A percentile compares a stretch with the other conserved stretches of the same genome.
phyloP scores from a whole-genome alignment of 2,888 invertebrate species.

The Eilema sororculum region DNA sequence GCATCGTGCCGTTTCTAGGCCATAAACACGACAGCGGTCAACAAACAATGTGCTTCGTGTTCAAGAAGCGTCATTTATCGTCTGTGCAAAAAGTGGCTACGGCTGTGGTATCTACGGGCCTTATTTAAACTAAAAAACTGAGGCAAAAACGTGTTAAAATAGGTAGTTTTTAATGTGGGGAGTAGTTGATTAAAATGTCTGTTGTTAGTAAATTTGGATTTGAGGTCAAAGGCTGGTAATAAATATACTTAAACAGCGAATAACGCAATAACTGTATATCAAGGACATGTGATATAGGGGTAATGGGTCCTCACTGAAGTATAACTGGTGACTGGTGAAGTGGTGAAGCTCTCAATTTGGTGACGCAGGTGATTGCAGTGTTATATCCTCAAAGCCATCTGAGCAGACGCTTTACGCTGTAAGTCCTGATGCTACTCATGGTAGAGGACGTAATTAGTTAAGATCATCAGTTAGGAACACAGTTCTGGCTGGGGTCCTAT shows the following conservation, averaged over 20 bases:
- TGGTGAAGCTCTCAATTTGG: too few species aligned
- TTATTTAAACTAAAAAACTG: conserved; percentile 47
- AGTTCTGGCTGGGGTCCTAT: too few species aligned
- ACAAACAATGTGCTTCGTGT: conserved; percentile 72
- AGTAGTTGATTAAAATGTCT: conserved; percentile 9
- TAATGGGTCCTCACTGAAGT: too few species aligned
- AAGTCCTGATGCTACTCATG: too few species aligned
- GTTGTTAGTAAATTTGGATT: background rate
- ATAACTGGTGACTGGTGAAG: too few species aligned
- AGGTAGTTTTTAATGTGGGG: conserved; percentile 30
- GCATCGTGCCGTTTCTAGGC: conserved; percentile 64
- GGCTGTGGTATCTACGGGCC: conserved; percentile 53
- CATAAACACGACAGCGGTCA: conserved; percentile 75
- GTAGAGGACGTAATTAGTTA: too few species aligned
- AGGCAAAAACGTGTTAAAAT: conserved; percentile 59
- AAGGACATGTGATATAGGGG: too few species aligned
- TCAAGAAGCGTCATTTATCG: conserved; percentile 75
- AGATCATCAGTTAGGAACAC: too few species aligned
- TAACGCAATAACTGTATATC: too few species aligned
- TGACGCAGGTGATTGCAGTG: too few species aligned
- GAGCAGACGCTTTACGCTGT: too few species aligned
- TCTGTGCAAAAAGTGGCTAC: conserved; percentile 65
- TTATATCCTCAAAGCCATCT: too few species aligned
- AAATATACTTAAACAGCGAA: background rate
- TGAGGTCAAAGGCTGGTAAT: background rate